Percentiles rank a stretch among this genome's conserved stretches.
phyloP scores from a whole-genome alignment of 2,888 invertebrate genomes.

The Zygaena filipendulae region DNA sequence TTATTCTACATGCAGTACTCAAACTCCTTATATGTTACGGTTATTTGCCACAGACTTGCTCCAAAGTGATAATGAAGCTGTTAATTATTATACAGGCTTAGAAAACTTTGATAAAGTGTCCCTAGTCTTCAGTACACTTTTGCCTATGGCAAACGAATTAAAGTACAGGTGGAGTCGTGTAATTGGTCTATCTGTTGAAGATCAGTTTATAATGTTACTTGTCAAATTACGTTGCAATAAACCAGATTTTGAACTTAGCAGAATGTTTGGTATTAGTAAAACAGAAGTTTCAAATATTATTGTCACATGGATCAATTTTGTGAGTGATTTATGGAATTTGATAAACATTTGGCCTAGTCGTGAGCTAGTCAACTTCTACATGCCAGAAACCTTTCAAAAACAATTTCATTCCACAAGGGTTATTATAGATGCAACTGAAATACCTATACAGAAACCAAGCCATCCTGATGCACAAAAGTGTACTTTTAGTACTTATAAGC shows the following conservation, averaged over 20 bases:
- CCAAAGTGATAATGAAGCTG: no score
- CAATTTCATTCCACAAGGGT: slow-evolving; percentile 7
- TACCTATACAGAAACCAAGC: slow-evolving; percentile 14
- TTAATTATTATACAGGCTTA: slow-evolving; percentile 8
- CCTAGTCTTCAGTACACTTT: slow-evolving; percentile 7
- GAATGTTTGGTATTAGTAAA: no score
- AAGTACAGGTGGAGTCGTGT: slow-evolving; percentile 8
- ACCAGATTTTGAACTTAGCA: slow-evolving; percentile 10
- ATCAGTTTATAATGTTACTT: slow-evolving; percentile 11
- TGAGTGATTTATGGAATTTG: slow-evolving; percentile 7
- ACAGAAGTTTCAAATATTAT: no score
- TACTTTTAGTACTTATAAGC: slow-evolving; percentile 15
- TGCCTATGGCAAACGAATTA: slow-evolving; percentile 7
- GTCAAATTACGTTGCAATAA: slow-evolving; percentile 13
- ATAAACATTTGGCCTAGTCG: no score
- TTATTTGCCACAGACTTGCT: no score
- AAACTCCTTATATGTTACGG: no score
- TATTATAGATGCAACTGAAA: slow-evolving; percentile 16
- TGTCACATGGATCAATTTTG: no score
- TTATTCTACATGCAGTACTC: no score
- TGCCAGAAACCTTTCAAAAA: slow-evolving; percentile 11
- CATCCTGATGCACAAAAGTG: slow-evolving; percentile 12
- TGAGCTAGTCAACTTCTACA: no score
- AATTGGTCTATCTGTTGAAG: slow-evolving; percentile 5
- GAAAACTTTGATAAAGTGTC: slow-evolving; percentile 4